A percentile compares a stretch with the other conserved stretches of the same genome.
phyloP scores from a whole-genome alignment of 2,113 vertebrate species.

The Dipodomys merriami region DNA sequence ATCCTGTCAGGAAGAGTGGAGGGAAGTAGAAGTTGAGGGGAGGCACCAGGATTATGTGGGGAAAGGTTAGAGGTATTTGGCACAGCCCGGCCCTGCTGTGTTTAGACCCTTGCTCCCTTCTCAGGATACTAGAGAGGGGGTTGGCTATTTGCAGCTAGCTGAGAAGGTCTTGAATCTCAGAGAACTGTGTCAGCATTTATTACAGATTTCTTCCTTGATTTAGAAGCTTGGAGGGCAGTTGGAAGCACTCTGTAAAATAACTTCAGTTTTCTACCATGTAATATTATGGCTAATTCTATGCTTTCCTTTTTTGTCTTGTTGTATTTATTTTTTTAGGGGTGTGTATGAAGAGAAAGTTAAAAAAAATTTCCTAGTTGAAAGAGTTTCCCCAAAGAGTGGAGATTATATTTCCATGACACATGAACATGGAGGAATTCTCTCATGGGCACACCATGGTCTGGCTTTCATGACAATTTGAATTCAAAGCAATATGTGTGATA shows the following conservation, averaged over 20 bases:
- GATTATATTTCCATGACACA: not conserved
- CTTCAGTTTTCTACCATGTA: not conserved
- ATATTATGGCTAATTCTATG: not conserved
- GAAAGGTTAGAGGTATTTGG: not conserved
- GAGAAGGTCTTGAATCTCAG: not conserved
- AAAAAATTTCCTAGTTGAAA: slow-evolving; percentile 44
- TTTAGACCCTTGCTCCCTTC: not conserved
- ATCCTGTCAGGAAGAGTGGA: not conserved
- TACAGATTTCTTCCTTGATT: not conserved
- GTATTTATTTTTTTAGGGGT: not conserved
- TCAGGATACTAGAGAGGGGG: not conserved
- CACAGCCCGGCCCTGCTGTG: not conserved
- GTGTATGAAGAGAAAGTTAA: not conserved
- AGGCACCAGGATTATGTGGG: not conserved
- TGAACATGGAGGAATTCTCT: not conserved
- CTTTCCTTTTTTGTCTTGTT: not conserved
- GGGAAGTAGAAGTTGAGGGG: not conserved
- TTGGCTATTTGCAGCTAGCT: not conserved
- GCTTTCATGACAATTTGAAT: not conserved
- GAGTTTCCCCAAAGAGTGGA: slow-evolving; percentile 2
- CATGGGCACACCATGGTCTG: no score
- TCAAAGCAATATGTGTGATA: not conserved
- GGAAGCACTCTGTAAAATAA: not conserved
- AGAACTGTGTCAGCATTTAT: not conserved
- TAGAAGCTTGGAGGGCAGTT: not conserved